Evolutionary conservation across 2,797 vertebrate species (phyloP).

Genomic region (Tragelaphus oryx): DNA sequence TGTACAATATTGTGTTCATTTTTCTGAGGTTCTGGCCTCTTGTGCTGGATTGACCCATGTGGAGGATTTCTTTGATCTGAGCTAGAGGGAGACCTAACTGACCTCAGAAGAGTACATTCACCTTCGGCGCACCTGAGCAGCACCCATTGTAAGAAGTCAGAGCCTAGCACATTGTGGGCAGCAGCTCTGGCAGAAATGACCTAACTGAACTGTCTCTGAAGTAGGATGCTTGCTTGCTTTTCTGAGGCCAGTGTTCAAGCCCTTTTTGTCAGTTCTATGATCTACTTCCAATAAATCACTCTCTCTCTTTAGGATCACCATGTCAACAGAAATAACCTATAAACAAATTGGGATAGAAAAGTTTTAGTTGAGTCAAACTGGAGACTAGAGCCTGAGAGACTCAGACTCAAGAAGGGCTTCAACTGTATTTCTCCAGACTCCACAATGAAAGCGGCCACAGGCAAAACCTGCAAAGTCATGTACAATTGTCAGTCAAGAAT

Average conservation of each 20-base stretch:
- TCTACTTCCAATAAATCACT: not conserved
- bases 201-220: not conserved
- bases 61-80: not conserved
- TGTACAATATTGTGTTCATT: not conserved
- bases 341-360: not conserved
- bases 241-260: constrained; percentile 1
- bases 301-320: not conserved
- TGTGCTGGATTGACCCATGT: not conserved
- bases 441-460: not conserved
- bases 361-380: not conserved
- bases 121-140: not conserved
- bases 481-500: not conserved
- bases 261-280: not conserved
- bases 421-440: not conserved
- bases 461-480: not conserved
- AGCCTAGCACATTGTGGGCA: not conserved
- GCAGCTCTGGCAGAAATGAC: not conserved
- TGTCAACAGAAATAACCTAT: not conserved
- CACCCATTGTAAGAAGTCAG: not conserved
- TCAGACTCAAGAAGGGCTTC: not conserved
- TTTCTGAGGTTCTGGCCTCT: not conserved
- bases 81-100: not conserved
- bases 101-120: not conserved
- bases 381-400: not conserved
- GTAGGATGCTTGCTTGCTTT: not conserved